Base-by-base conservation (phyloP, 2,797 vertebrate genomes). In the Gouania willdenowi region DNA sequence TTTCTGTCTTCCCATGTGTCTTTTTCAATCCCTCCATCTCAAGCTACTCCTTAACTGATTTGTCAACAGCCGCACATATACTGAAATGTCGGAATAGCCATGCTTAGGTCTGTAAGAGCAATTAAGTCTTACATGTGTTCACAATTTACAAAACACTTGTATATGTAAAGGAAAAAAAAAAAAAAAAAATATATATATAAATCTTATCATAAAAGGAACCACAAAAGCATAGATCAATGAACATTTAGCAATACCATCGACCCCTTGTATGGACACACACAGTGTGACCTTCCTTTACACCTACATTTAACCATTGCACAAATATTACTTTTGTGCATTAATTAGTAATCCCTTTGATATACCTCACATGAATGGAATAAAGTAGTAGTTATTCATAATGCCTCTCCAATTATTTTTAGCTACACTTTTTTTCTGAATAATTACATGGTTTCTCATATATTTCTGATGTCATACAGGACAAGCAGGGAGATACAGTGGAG, bases 221-320 rank as follows among this genome's bases (percentile, higher is more conserved):
- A 39, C 38, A 44, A 18, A 49, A 65, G 19, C 22, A 46, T 49
- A 35, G 27, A n/a, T 44, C 28, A 54, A 73, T 18, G 26, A 70
- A 44, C 41, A 24, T 36, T 32, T 15, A 44, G 42, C 48, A 77
- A 77, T 75, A 70, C 63, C 59, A 66, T 56, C 70, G 44, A 57
- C 61, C 28, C 49, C 56, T 58, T 61, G 54, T 53, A 45, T 41
- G 66, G 56, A 60, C 65, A 61, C 38, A 23, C 66, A 74, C 66
- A 73, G 60, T 39, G 32, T 56, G 26, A 55, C 46, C 59, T 68
- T 58, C 59, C 50, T 49, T 62, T 24, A 56, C 46, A 40, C 26
- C 34, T 33, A 47, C 36, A 40, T 71, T 77, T 76, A 82, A 79
- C 77, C 77, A 73, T 73, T 77, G 51, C 38, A 72, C 51, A 62